A percentile compares a stretch with the other conserved stretches of the same genome.
Conservation (phyloP, 2,113 vertebrate genomes). For the Oncorhynchus nerka region DNA sequence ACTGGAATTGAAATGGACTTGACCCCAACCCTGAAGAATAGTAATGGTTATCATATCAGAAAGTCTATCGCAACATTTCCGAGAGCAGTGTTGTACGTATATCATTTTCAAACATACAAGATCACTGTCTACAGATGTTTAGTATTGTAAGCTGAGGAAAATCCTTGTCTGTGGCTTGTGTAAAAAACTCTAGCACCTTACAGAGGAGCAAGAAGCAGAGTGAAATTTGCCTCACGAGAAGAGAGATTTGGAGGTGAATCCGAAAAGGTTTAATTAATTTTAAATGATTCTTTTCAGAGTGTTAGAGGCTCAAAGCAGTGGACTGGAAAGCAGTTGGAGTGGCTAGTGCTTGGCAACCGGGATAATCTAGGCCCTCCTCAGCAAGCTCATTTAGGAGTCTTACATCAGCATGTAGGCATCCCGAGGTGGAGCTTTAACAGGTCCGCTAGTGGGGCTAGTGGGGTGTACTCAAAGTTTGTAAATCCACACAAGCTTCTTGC, state of each 20-base stretch:
- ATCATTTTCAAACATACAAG: neutral
- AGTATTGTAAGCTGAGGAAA: neutral
- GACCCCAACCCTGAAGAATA: too few relatives aligned
- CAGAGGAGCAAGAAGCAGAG: neutral
- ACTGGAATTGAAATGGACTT: too few relatives aligned
- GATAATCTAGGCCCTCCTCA: conserved; percentile 83
- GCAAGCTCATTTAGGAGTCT: conserved; percentile 87
- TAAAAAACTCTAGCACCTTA: conserved; percentile 20
- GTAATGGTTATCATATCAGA: too few relatives aligned
- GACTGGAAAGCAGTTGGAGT: conserved; percentile 92
- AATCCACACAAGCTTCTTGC: conserved; percentile 8
- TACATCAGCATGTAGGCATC: conserved; percentile 90
- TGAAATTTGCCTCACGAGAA: conserved; percentile 16
- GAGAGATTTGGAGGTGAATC: conserved; percentile 78
- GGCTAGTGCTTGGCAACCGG: conserved; percentile 86
- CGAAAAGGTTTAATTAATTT: conserved; percentile 96
- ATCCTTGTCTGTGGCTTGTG: neutral
- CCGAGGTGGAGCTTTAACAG: conserved; percentile 56
- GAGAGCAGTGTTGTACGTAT: neutral
- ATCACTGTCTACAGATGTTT: neutral
- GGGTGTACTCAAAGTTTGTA: conserved; percentile 36
- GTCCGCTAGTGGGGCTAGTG: conserved; percentile 15
- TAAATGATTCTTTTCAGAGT: conserved; percentile 94
- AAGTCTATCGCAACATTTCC: neutral
- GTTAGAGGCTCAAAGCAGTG: conserved; percentile 86